These are phyloP conservation scores for Lapara coniferarum DNA, from an alignment of 2,888 invertebrate species.

Conservation along the genomic window DNA sequence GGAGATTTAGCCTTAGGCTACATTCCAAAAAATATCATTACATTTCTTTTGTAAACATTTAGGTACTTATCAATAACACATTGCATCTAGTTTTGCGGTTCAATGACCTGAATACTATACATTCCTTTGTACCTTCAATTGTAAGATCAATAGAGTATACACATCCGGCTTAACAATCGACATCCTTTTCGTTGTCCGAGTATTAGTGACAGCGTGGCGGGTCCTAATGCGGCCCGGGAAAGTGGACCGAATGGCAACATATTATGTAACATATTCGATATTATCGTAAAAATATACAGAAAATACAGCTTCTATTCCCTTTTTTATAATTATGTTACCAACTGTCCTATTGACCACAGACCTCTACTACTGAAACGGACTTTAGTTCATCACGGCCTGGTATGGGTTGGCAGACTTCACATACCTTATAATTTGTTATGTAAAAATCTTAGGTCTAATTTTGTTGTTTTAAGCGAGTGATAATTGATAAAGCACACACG, in stretches of 20 bases:
- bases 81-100: constrained; percentile 5
- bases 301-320: not conserved
- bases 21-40: no score
- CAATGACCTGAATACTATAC: not conserved
- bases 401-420: no score
- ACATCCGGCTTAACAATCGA: constrained; percentile 17
- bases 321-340: no score
- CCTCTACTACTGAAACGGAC: no score
- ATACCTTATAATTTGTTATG: no score
- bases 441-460: no score
- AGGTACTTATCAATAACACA: not conserved
- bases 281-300: not conserved
- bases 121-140: constrained; percentile 6
- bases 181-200: constrained; percentile 17
- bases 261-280: not conserved
- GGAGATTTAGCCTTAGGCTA: no score
- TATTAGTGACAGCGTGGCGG: not conserved
- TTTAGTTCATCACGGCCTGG: no score
- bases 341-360: no score
- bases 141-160: not conserved
- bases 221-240: not conserved
- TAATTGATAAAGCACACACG: no score
- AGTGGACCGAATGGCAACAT: not conserved
- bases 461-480: no score
- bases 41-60: no score